Evolutionary conservation across 2,797 vertebrate species (phyloP), one percentile per base, ranked within the genome.

Genomic region (Chelon labrosus): DNA sequence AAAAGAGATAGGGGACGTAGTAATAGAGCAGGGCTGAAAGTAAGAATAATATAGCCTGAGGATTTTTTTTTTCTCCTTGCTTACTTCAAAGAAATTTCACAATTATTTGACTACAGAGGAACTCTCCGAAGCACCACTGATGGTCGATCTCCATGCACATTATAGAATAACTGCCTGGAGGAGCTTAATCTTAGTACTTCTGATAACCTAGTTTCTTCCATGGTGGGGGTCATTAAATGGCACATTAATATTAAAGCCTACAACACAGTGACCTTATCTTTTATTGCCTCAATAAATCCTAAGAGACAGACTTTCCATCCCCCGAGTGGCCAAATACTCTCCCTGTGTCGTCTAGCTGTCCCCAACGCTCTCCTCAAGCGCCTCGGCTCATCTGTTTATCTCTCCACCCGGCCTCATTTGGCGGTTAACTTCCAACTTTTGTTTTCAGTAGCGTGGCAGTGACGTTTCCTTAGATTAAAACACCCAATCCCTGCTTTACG

Each of bases 231-330:
- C 86, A 89, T 92, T 91, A 91, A 93, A 91, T 87, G 79, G 82
- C 83, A 87, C 91, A 92, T 93, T 92, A 92, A 91, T 91, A 92
- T 91, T 90, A 90, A 93, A 90, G 85, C 75, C 86, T 88, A 92
- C 91, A 90, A 91, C 84, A 86, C 75, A 83, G 87, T 92, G 93
- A 94, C 92, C 92, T 93, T 93, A 91, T 91, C 90, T 90, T 93
- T 93, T 93, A 93, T 89, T 85, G 83, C 80, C 63, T 78, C 83
- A 65, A 91, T 93, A 92, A 93, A 92, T 93, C 86, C 84, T 65
- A 60, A 39, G 66, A 82, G 89, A 82, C 77, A 88, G 75, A 70
- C 77, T 76, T 83, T 75, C 80, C 65, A 83, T 87, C 76, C 80
- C 56, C 46, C 7, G 46, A 84, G 85, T 85, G 75, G 75, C 82